Evolutionary conservation across 2,113 vertebrate species (phyloP), one percentile per base, ranked within the genome.

Genomic region (Equus przewalskii): DNA sequence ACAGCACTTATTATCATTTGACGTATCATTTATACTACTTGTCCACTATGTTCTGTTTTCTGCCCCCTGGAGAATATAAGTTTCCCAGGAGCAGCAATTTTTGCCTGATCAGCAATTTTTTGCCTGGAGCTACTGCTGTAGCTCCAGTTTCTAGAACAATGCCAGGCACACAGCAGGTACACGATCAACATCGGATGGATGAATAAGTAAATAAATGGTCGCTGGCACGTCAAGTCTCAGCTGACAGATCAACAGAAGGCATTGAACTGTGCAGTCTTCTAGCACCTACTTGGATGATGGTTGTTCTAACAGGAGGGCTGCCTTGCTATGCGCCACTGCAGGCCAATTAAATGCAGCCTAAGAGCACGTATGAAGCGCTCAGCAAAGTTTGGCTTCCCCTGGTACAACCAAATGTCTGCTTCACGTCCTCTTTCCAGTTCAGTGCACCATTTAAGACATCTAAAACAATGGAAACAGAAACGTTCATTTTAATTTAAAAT

Each of bases 401-500:
- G 67, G 62, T 64, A 70, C 51, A 86, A 89, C 85, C 91, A 75
- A 89, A 96, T 15, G 60, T 58, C 65, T 93, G 56, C 85, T 83
- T 90, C 65, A 8, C 13, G 0, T 67, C 51, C 91, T 67, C 73
- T 92, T 94, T 93, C 82, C 88, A 93, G 79, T 78, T 95, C 96
- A 95, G 44, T 91, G 86, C 62, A 64, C 93, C 91, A 89, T 76
- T 91, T 95, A 91, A 97, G 93, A 95, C 79, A 62, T 80, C 82
- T 85, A 85, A 94, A 94, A 82, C 65, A 93, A 94, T 83, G 30
- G 81, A 91, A 91, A 97, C 36, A 88, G 79, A 91, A 97, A 89
- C 1, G 8, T 78, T 94, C 85, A 26, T 93, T 97, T 97, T 91
- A 89, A 97, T 96, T 97, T 97, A 95, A 97, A 97, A 95, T 97